phyloP scores from a whole-genome alignment of 2,113 vertebrate species.

The Australoheros scitulus region DNA sequence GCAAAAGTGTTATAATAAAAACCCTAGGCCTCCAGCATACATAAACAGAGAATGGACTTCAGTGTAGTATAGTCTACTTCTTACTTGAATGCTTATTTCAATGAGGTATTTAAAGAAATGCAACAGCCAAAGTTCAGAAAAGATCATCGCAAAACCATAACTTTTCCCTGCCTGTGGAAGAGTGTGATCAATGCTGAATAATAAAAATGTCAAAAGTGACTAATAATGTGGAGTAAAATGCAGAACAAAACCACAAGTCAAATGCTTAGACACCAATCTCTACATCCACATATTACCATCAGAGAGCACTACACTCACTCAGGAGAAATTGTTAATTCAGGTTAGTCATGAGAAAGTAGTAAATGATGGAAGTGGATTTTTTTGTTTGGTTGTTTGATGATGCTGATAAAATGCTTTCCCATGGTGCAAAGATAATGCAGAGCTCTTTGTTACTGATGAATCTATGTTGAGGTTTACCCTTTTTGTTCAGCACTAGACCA shows the following conservation, averaged over 20 bases:
- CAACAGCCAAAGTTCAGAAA: rapidly evolving
- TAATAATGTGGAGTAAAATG: background rate
- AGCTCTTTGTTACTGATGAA: background rate
- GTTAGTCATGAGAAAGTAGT: background rate
- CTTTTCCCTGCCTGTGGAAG: rapidly evolving
- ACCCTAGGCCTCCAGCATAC: rapidly evolving
- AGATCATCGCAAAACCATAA: background rate
- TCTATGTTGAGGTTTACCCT: rapidly evolving
- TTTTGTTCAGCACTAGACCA: too few relatives aligned
- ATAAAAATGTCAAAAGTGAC: background rate
- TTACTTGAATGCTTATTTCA: background rate
- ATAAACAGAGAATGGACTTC: background rate
- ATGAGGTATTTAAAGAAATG: too few relatives aligned
- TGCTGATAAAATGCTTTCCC: background rate
- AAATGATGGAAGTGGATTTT: background rate
- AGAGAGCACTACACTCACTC: rapidly evolving
- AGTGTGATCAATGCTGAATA: background rate
- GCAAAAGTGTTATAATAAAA: background rate
- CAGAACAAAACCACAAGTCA: background rate
- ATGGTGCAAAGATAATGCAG: background rate
- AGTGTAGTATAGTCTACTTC: background rate
- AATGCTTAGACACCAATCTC: background rate
- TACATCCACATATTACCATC: background rate
- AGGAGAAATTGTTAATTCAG: background rate
- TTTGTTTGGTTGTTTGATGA: background rate